These are phyloP conservation scores for Agonopterix subpropinquella DNA, from an alignment of 2,888 invertebrate species.

Conservation along the genomic window DNA sequence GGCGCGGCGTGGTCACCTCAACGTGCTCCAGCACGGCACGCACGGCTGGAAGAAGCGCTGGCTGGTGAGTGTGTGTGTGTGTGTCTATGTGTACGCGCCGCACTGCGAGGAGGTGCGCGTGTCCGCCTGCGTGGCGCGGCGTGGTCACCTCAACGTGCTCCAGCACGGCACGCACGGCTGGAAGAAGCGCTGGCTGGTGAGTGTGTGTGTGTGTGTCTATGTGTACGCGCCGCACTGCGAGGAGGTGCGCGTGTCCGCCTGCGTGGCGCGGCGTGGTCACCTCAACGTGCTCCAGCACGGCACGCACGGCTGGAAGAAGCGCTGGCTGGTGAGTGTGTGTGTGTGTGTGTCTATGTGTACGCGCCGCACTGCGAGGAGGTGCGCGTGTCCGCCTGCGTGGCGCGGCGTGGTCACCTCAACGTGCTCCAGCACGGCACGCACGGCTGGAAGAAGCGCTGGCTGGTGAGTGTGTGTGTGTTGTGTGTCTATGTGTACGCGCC, in stretches of 20 bases:
- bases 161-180: slow-evolving; percentile 98
- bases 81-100: slow-evolving; percentile 82
- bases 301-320: slow-evolving; percentile 97
- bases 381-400: slow-evolving; percentile 96
- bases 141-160: slow-evolving; percentile 96
- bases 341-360: slow-evolving; percentile 69
- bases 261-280: slow-evolving; percentile 96
- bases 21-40: slow-evolving; percentile 97
- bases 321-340: slow-evolving; percentile 91
- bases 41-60: slow-evolving; percentile 99
- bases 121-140: slow-evolving; percentile 96
- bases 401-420: slow-evolving; percentile 96
- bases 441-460: slow-evolving; percentile 99
- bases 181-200: slow-evolving; percentile 98
- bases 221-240: slow-evolving; percentile 94
- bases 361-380: slow-evolving; percentile 97
- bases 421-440: slow-evolving; percentile 98
- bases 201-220: slow-evolving; percentile 36
- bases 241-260: slow-evolving; percentile 97
- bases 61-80: slow-evolving; percentile 83
- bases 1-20: slow-evolving; percentile 96
- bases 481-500: slow-evolving; percentile 84
- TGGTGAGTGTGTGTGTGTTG: slow-evolving; percentile 79
- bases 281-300: slow-evolving; percentile 98
- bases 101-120: slow-evolving; percentile 97